These are phyloP conservation scores for Stegostoma tigrinum DNA, from an alignment of 2,113 vertebrate genomes.

Conservation along the genomic window DNA sequence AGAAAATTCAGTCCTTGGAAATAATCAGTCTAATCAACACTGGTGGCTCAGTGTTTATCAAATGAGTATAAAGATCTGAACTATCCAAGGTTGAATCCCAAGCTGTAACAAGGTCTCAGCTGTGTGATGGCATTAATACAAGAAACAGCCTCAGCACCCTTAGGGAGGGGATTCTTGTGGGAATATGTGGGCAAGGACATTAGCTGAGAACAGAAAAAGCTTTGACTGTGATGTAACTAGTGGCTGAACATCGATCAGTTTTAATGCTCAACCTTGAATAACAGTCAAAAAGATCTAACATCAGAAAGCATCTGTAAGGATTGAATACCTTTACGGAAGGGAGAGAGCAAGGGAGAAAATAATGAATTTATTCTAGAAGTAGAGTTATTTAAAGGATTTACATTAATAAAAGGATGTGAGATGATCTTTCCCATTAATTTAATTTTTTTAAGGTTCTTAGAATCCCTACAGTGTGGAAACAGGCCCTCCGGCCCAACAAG, in stretches of 20 bases:
- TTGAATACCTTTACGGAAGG: background rate
- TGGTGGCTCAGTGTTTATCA: background rate
- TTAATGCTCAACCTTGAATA: background rate
- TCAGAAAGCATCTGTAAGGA: background rate
- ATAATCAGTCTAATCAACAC: too few relatives aligned
- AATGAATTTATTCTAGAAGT: background rate
- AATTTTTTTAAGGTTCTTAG: background rate
- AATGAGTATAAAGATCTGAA: background rate
- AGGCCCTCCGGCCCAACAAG: too few relatives aligned
- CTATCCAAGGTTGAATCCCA: background rate
- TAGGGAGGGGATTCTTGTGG: background rate
- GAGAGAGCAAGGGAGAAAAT: background rate
- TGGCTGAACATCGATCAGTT: background rate
- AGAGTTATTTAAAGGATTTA: background rate
- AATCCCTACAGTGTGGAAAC: too few relatives aligned
- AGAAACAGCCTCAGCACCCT: background rate
- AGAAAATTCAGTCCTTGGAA: background rate
- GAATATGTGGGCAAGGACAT: background rate
- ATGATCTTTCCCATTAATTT: background rate
- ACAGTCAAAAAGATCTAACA: background rate
- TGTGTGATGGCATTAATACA: background rate
- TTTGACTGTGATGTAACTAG: background rate
- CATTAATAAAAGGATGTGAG: background rate
- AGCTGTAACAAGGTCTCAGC: background rate
- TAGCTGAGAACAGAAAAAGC: background rate